Evolutionary conservation across 2,888 invertebrate genomes (phyloP), one percentile per base, ranked within the genome.

Genomic region (Antheraea assamensis): DNA sequence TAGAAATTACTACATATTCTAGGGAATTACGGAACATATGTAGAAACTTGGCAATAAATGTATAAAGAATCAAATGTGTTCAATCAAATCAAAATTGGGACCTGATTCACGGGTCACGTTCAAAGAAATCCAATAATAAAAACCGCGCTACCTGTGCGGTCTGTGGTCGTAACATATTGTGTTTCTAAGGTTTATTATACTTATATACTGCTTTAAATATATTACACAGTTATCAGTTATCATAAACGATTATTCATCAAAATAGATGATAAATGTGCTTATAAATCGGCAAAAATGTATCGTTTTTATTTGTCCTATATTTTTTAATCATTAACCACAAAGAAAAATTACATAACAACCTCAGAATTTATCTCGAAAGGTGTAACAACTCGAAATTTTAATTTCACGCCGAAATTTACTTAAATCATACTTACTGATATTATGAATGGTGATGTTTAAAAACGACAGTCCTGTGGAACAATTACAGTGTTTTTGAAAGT

Each of bases 111-210:
- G 52, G 52, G n/a, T 68, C 73, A n/a, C 75, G 76, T 79, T 70
- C 75, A 80, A 77, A 79, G 75, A 80, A 78, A 79, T 78, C 72
- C 74, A 21, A 74, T 74, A 76, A 76, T 73, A 76, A 78, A 78
- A 78, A 71, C 75, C 27, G 24, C 0, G 47, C 76, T 78, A 78
- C 80, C 78, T 78, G 78, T 76, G 70, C 30, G 68, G 68, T 35
- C 27, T 71, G 70, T 42, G 70, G n/a, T 71, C 70, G 35, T 10
- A 55, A 55, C n/a, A 17, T 21, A 21, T 52, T 17, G 17, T 19
- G n/a, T 55, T 55, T 55, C n/a, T n/a, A 7, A n/a, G 21, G 21
- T 7, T n/a, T n/a, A 55, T n/a, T n/a, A n/a, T n/a, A n/a, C n/a
- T n/a, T n/a, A n/a, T 55, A 55, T 2, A 55, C 55, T 5, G 52